Evolutionary conservation across 92 coral and sea anemone species (phyloP).

Genomic region (Epizoanthus stellaris): DNA sequence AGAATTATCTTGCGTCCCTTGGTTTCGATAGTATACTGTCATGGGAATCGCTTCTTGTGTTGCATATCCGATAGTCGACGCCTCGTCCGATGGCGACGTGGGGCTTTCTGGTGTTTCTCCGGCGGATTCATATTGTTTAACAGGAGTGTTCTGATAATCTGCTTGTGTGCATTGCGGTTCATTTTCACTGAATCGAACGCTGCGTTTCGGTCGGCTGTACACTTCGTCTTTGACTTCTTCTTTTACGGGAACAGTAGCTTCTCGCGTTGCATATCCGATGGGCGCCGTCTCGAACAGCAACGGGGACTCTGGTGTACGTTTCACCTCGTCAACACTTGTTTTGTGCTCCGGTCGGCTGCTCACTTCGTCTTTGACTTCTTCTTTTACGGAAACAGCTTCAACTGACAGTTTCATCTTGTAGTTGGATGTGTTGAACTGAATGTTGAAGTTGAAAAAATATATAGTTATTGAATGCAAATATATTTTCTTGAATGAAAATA

Average conservation of each 20-base stretch:
- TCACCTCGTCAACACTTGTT: too few relatives aligned
- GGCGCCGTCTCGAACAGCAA: too few relatives aligned
- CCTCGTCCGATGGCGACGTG: slow-evolving; percentile 53
- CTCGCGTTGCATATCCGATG: too few relatives aligned
- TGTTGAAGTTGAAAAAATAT: too few relatives aligned
- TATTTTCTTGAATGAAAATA: too few relatives aligned
- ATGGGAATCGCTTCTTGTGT: slow-evolving; percentile 95
- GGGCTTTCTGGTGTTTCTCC: slow-evolving; percentile 54
- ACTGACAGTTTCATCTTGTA: slow-evolving; percentile 32
- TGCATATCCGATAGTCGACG: slow-evolving; percentile 78
- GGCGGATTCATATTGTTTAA: not conserved
- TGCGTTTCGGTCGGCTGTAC: slow-evolving; percentile 11
- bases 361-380: too few relatives aligned
- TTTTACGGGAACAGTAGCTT: not conserved
- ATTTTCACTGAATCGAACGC: slow-evolving; percentile 22
- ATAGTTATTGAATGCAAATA: too few relatives aligned
- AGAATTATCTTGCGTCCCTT: slow-evolving; percentile 62
- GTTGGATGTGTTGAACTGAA: too few relatives aligned
- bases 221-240: not conserved
- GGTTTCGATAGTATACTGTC: slow-evolving; percentile 93
- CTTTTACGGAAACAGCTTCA: too few relatives aligned
- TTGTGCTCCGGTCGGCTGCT: too few relatives aligned
- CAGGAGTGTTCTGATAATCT: not conserved
- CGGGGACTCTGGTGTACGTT: too few relatives aligned
- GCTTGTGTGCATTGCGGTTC: not conserved